These are phyloP conservation scores for Sciurus niger DNA, from an alignment of 2,113 vertebrate genomes.

Conservation along the genomic window DNA sequence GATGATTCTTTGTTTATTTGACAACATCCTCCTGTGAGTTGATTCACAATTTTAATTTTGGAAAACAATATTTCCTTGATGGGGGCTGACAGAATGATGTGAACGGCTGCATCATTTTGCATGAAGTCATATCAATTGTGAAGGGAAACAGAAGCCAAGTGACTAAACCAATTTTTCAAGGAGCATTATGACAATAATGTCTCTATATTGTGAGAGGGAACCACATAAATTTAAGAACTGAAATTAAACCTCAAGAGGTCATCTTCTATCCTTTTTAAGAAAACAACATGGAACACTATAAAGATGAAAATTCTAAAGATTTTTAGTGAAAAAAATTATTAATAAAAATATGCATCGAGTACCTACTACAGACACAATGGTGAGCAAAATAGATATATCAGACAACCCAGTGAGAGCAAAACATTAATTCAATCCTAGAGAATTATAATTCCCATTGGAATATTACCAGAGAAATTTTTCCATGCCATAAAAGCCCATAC, in stretches of 20 bases:
- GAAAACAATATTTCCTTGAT: slow-evolving; percentile 80
- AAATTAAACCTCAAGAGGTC: slow-evolving; percentile 48
- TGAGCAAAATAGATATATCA: background rate
- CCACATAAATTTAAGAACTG: slow-evolving; percentile 54
- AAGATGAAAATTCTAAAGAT: slow-evolving; percentile 52
- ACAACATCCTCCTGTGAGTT: slow-evolving; percentile 73
- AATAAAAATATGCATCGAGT: slow-evolving; percentile 10
- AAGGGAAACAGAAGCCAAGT: slow-evolving; percentile 65
- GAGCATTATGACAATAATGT: slow-evolving; percentile 43
- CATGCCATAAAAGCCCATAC: background rate
- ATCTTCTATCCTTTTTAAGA: slow-evolving; percentile 8
- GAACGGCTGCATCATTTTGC: slow-evolving; percentile 62
- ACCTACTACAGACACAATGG: background rate
- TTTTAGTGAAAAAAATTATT: slow-evolving; percentile 25
- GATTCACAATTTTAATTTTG: slow-evolving; percentile 83
- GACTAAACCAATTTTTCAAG: slow-evolving; percentile 69
- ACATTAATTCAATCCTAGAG: background rate
- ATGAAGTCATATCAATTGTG: slow-evolving; percentile 70
- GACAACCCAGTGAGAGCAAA: background rate
- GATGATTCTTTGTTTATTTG: slow-evolving; percentile 80
- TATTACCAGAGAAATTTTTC: background rate
- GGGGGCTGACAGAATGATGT: slow-evolving; percentile 70
- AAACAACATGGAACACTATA: background rate
- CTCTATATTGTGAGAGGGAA: slow-evolving; percentile 31
- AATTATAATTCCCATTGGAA: background rate